A percentile compares a stretch with the other conserved stretches of the same genome.
Conservation (phyloP, 2,113 vertebrate species). For the Syngnathus floridae region DNA sequence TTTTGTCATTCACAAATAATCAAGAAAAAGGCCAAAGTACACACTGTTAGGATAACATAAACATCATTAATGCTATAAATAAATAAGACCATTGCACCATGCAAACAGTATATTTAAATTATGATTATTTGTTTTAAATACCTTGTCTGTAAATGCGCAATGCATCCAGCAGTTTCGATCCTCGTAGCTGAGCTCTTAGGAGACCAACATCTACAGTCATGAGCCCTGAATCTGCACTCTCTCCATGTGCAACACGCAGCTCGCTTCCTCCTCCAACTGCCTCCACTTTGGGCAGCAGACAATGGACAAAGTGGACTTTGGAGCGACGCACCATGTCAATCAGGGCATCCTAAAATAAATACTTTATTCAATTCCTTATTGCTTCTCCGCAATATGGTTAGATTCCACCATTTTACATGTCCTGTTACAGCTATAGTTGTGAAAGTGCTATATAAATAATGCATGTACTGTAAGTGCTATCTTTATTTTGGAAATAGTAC, state of each 20-base stretch:
- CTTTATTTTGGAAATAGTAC: too few relatives aligned
- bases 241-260: conserved; percentile 75
- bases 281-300: conserved; percentile 83
- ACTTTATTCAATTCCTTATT: not conserved
- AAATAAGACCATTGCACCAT: not conserved
- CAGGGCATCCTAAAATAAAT: conserved; percentile 80
- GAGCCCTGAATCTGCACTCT: conserved; percentile 82
- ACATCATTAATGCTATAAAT: not conserved
- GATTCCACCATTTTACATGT: not conserved
- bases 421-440: too few relatives aligned
- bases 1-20: not conserved
- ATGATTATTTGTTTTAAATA: conserved; percentile 29
- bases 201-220: conserved; percentile 87
- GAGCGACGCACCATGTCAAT: conserved; percentile 92
- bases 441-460: too few relatives aligned
- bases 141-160: conserved; percentile 95
- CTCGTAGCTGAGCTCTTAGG: conserved; percentile 86
- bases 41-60: not conserved
- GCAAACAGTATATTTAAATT: not conserved
- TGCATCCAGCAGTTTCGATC: conserved; percentile 87
- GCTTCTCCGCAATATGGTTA: not conserved
- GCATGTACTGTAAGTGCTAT: too few relatives aligned
- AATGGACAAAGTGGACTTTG: conserved; percentile 89
- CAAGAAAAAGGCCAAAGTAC: not conserved
- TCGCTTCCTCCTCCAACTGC: conserved; percentile 73